A percentile compares a stretch with the other conserved stretches of the same genome.
These are phyloP conservation scores for Nycticryphes semicollaris DNA, from an alignment of 2,113 vertebrate genomes.

Conservation along the genomic window DNA sequence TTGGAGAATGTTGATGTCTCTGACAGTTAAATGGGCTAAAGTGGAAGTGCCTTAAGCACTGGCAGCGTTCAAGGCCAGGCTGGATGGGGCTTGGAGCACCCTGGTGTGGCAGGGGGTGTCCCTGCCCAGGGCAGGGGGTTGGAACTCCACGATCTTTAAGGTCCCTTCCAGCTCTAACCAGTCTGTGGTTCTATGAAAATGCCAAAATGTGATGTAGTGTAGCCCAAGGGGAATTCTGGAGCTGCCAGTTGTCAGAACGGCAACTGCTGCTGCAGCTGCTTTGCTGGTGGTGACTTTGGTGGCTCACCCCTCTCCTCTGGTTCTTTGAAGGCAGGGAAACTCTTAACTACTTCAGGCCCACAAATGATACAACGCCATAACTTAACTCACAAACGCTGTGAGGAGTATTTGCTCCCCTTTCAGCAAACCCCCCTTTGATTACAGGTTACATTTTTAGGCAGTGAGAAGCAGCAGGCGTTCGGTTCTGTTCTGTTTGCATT, in stretches of 20 bases:
- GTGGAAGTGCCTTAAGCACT: too few relatives aligned
- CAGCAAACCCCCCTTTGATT: neutral
- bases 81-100: too few relatives aligned
- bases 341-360: neutral
- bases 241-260: neutral
- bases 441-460: neutral
- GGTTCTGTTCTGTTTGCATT: neutral
- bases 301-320: neutral
- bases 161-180: too few relatives aligned
- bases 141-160: too few relatives aligned
- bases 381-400: neutral
- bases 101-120: too few relatives aligned
- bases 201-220: neutral
- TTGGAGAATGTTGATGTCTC: neutral
- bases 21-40: neutral
- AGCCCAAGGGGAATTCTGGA: neutral
- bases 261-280: neutral
- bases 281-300: neutral
- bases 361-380: neutral
- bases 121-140: too few relatives aligned
- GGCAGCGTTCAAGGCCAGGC: too few relatives aligned
- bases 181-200: neutral
- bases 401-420: neutral
- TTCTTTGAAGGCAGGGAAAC: neutral
- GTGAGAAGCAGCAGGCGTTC: neutral